Evolutionary conservation across 35 echinoderm and acorn worm genomes (phyloP).

Genomic region (Apostichopus californicus): DNA sequence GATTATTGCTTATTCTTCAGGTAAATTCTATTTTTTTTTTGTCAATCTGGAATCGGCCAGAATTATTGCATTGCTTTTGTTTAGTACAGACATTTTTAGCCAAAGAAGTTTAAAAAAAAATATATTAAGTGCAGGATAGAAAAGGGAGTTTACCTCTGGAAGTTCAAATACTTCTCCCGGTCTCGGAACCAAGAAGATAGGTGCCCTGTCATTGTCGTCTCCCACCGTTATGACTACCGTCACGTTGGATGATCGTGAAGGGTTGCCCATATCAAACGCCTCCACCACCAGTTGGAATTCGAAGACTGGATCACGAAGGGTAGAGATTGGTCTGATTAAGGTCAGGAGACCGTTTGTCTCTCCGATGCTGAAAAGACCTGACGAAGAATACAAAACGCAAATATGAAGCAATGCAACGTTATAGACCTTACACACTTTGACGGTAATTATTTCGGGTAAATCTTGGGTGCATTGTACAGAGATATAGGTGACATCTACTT

Average conservation of each 20-base stretch:
- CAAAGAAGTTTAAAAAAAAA: too few relatives aligned
- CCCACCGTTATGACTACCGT: constrained; percentile 64
- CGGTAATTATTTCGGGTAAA: too few relatives aligned
- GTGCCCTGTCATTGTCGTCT: constrained; percentile 61
- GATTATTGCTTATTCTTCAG: too few relatives aligned
- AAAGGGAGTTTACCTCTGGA: constrained; percentile 58
- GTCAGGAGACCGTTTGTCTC: constrained; percentile 44
- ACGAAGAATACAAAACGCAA: not conserved
- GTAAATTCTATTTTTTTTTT: too few relatives aligned
- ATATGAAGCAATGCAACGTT: too few relatives aligned
- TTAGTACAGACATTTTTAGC: too few relatives aligned
- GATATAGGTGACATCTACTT: too few relatives aligned
- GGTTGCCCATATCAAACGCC: constrained; percentile 62
- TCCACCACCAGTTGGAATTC: constrained; percentile 69
- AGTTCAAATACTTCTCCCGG: constrained; percentile 54
- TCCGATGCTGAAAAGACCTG: constrained; percentile 42
- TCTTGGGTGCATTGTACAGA: too few relatives aligned
- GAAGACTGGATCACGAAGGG: constrained; percentile 54
- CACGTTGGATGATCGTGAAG: constrained; percentile 50
- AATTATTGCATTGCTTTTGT: too few relatives aligned
- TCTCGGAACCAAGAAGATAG: constrained; percentile 51
- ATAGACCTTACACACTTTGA: too few relatives aligned
- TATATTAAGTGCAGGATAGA: too few relatives aligned
- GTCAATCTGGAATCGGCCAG: too few relatives aligned
- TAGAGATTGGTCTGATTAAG: constrained; percentile 47